Percentiles rank a stretch among this genome's conserved stretches.
Conservation (phyloP, 1,140 invertebrate species). For the Zaprionus ghesquierei region DNA sequence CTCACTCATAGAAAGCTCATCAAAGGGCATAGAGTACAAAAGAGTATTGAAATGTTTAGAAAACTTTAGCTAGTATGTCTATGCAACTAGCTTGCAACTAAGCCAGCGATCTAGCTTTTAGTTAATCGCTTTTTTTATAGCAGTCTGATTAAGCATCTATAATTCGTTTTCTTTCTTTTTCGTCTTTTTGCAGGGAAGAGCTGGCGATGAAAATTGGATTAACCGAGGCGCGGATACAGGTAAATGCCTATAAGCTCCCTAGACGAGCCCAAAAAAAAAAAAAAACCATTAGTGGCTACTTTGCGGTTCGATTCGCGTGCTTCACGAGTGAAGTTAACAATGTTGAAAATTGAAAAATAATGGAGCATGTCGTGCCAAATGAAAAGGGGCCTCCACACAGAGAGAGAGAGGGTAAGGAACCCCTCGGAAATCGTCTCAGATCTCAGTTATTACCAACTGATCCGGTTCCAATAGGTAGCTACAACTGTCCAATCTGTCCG, state of each 20-base stretch:
- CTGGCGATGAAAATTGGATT: slow-evolving; percentile 98
- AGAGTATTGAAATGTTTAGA: neutral
- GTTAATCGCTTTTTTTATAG: neutral
- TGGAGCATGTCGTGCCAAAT: slow-evolving; percentile 75
- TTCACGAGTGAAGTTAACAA: slow-evolving; percentile 61
- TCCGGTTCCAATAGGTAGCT: slow-evolving; percentile 22
- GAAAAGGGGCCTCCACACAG: slow-evolving; percentile 43
- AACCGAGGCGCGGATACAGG: slow-evolving; percentile 99
- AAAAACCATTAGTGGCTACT: slow-evolving; percentile 8
- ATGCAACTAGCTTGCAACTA: neutral
- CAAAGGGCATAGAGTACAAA: neutral
- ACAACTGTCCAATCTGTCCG: neutral
- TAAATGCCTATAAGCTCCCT: slow-evolving; percentile 83
- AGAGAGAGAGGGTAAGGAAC: neutral
- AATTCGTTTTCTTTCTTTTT: slow-evolving; percentile 13
- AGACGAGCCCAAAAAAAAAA: neutral
- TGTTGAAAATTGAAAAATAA: slow-evolving; percentile 80
- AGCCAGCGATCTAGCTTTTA: neutral
- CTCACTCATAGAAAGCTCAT: neutral
- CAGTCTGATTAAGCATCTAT: slow-evolving; percentile 12
- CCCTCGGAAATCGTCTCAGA: slow-evolving; percentile 21
- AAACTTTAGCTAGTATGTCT: too few species aligned
- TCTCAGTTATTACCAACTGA: slow-evolving; percentile 48
- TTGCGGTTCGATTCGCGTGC: slow-evolving; percentile 54
- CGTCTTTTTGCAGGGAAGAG: slow-evolving; percentile 93